phyloP scores from a whole-genome alignment of 2,113 vertebrate genomes.

The Neolamprologus variostigma region DNA sequence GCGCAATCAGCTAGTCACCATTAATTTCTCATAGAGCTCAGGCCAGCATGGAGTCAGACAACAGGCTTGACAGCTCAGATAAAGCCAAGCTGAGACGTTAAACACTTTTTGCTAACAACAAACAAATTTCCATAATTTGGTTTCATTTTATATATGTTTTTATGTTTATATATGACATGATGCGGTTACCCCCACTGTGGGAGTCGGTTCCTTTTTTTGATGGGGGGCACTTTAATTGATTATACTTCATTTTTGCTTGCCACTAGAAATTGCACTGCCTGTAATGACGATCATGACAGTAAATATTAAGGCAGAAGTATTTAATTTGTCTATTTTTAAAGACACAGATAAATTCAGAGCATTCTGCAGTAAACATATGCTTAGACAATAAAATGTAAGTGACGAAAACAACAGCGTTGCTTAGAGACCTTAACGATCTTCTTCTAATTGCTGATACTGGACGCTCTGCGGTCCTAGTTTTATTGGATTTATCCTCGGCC shows the following conservation, averaged over 20 bases:
- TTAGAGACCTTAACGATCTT: too few relatives aligned
- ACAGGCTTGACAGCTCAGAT: background rate
- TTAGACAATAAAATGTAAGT: background rate
- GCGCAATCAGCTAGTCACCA: slow-evolving; percentile 8
- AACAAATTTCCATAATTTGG: background rate
- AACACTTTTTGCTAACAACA: background rate
- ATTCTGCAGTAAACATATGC: background rate
- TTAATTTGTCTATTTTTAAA: background rate
- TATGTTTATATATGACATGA: background rate
- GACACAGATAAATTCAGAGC: background rate
- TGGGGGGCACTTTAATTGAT: background rate
- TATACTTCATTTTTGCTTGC: background rate
- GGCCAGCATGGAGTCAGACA: background rate
- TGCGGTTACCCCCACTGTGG: background rate
- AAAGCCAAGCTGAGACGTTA: background rate
- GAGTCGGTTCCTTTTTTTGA: background rate
- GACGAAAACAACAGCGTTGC: background rate
- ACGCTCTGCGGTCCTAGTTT: too few relatives aligned
- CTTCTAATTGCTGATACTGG: too few relatives aligned
- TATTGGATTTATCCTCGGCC: too few relatives aligned
- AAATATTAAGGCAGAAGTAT: background rate
- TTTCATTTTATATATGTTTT: background rate
- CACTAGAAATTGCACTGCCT: background rate
- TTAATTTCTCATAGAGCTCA: slow-evolving; percentile 1
- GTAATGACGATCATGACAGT: background rate